Conservation (phyloP, 1,140 invertebrate species). For the Anoplophora glabripennis region DNA sequence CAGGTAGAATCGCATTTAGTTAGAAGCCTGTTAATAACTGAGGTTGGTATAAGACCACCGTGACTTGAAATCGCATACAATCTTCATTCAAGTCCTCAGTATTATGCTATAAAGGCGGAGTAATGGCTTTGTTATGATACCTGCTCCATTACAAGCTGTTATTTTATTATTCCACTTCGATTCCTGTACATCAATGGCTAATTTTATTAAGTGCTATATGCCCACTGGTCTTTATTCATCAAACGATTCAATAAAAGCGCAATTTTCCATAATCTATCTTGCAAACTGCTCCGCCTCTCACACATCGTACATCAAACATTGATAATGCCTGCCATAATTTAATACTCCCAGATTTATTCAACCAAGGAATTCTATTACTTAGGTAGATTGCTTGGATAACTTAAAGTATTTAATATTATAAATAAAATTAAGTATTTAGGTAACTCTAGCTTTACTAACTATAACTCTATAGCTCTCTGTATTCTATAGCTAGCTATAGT, state of each 20-base stretch:
- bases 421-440: too few species aligned
- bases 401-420: too few species aligned
- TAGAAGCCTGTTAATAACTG: not conserved
- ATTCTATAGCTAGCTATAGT: too few species aligned
- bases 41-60: slow-evolving; percentile 14
- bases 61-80: slow-evolving; percentile 34
- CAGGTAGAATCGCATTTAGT: not conserved
- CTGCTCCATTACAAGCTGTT: slow-evolving; percentile 34
- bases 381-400: too few species aligned
- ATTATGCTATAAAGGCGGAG: slow-evolving; percentile 40
- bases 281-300: slow-evolving; percentile 5
- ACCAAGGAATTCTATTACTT: too few species aligned
- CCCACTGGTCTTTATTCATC: slow-evolving; percentile 28
- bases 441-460: too few species aligned
- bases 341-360: too few species aligned
- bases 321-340: not conserved
- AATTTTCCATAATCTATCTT: slow-evolving; percentile 17
- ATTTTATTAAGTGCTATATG: slow-evolving; percentile 32
- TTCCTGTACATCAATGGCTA: slow-evolving; percentile 27
- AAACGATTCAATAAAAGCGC: slow-evolving; percentile 20
- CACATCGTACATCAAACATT: slow-evolving; percentile 14
- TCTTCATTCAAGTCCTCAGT: slow-evolving; percentile 34
- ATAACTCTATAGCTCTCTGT: too few species aligned
- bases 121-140: slow-evolving; percentile 40
- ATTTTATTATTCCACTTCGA: slow-evolving; percentile 36